Conservation (phyloP, 2,888 invertebrate species). For the Serrognathus titanus region DNA sequence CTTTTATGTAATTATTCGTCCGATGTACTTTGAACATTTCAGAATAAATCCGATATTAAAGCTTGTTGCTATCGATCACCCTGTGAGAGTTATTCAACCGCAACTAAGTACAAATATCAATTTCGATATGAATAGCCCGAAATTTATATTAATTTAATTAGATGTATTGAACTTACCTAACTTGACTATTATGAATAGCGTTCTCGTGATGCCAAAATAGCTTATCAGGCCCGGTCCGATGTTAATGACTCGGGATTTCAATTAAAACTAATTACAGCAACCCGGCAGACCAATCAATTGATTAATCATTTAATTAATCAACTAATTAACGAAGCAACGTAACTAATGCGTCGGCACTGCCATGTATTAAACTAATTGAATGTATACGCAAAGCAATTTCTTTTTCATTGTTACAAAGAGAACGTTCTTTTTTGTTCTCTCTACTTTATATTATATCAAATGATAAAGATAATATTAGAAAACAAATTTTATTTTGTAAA, state of each 20-base stretch:
- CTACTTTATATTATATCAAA: no score
- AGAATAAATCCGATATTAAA: background rate
- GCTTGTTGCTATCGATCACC: conserved; percentile 23
- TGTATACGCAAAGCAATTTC: conserved; percentile 30
- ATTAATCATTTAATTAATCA: conserved; percentile 51
- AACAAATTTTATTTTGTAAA: no score
- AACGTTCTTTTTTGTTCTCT: background rate
- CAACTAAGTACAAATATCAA: conserved; percentile 8
- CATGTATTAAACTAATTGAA: conserved; percentile 44
- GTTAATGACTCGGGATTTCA: conserved; percentile 68
- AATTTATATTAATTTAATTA: conserved; percentile 35
- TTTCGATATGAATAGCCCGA: conserved; percentile 6
- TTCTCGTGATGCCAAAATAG: conserved; percentile 47
- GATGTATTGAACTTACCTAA: conserved; percentile 31
- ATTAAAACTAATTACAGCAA: conserved; percentile 57
- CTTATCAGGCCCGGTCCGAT: conserved; percentile 56
- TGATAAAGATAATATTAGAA: no score
- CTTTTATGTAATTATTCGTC: conserved; percentile 36
- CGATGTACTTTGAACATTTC: conserved; percentile 21
- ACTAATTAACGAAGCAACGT: conserved; percentile 48
- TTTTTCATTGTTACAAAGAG: conserved; percentile 1
- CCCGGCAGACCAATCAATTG: conserved; percentile 49
- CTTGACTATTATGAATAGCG: conserved; percentile 30
- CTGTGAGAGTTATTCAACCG: conserved; percentile 20
- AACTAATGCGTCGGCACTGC: conserved; percentile 43